phyloP scores from a whole-genome alignment of 2,113 vertebrate genomes.

The Calidris pygmaea region DNA sequence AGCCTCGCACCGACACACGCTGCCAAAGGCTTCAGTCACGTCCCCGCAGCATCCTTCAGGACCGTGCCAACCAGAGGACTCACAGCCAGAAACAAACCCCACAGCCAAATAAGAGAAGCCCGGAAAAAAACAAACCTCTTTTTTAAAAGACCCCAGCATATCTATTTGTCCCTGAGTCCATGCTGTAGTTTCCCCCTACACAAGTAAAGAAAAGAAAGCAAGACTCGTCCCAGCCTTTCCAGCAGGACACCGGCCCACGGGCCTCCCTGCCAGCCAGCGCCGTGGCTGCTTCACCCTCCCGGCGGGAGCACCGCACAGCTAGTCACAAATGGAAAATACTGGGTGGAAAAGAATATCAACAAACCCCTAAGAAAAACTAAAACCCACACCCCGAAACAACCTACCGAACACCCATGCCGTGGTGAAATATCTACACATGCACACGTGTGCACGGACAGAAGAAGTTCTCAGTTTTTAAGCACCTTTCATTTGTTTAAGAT shows the following conservation, averaged over 20 bases:
- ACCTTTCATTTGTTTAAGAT: constrained; percentile 46
- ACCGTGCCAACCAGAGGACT: background rate
- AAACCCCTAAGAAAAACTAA: background rate
- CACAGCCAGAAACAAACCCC: background rate
- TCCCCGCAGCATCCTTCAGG: background rate
- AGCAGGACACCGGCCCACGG: background rate
- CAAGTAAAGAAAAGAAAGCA: background rate
- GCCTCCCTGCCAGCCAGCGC: constrained; percentile 43
- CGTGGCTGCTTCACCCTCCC: background rate
- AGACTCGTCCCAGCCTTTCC: background rate
- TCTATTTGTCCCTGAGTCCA: constrained; percentile 56
- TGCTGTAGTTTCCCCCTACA: background rate
- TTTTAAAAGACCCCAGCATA: background rate
- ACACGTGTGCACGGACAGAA: background rate
- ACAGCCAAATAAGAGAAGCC: background rate
- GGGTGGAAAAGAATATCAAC: constrained; percentile 42
- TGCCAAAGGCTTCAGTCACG: background rate
- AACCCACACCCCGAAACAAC: background rate
- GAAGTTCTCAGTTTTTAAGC: constrained; percentile 43
- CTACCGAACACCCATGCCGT: constrained; percentile 54
- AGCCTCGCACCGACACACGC: background rate
- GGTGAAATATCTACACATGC: constrained; percentile 5
- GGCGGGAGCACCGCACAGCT: constrained; percentile 44
- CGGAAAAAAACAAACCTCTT: background rate
- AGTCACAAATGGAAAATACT: constrained; percentile 69